phyloP scores from a whole-genome alignment of 2,888 invertebrate species.

The Phytoseiulus persimilis region DNA sequence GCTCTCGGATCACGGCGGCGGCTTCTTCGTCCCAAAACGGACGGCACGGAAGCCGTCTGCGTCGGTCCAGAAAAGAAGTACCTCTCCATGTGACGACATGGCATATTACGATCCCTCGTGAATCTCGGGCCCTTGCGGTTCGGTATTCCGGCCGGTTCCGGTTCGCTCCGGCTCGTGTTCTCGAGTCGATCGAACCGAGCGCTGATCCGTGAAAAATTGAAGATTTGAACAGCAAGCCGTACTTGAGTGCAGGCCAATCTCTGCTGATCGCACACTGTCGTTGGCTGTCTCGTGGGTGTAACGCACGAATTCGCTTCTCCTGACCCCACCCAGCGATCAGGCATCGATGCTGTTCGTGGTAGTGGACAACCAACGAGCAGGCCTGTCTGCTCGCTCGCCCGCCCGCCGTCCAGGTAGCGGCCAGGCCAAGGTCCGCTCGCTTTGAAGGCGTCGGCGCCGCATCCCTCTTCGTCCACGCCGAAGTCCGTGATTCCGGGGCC shows the following conservation, averaged over 20 bases:
- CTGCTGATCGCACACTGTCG: not conserved
- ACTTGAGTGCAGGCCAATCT: conserved; percentile 5
- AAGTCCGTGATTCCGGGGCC: not conserved
- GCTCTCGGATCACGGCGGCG: too few relatives aligned
- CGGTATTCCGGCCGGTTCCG: not conserved
- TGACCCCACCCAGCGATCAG: conserved; percentile 5
- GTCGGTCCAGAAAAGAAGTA: too few relatives aligned
- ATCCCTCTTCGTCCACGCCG: not conserved
- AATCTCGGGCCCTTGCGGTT: too few relatives aligned
- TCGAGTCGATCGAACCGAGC: not conserved
- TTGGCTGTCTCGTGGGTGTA: conserved; percentile 5
- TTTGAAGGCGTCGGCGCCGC: not conserved
- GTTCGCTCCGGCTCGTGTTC: not conserved
- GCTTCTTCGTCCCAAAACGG: too few relatives aligned
- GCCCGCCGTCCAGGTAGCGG: not conserved
- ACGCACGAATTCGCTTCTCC: not conserved
- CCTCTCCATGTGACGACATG: too few relatives aligned
- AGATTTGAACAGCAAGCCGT: not conserved
- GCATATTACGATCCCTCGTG: too few relatives aligned
- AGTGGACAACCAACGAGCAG: not conserved
- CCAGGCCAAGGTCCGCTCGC: not conserved
- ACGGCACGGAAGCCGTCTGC: too few relatives aligned
- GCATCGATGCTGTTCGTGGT: not conserved
- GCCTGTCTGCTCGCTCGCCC: not conserved
- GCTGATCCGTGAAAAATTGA: not conserved